A percentile compares a stretch with the other conserved stretches of the same genome.
phyloP scores from a whole-genome alignment of 2,113 vertebrate species.

The Bos indicus region DNA sequence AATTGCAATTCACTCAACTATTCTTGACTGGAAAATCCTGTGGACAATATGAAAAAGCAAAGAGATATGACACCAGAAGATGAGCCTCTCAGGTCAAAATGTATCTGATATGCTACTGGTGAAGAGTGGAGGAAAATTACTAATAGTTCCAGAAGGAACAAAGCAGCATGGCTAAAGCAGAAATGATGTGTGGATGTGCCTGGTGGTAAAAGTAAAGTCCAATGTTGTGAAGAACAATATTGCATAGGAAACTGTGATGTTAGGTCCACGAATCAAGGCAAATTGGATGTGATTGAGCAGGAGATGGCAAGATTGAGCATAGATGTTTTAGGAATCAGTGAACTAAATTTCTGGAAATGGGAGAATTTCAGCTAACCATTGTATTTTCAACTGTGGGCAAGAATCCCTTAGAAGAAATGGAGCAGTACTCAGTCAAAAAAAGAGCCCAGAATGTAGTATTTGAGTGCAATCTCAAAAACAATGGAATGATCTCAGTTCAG shows the following conservation, averaged over 20 bases:
- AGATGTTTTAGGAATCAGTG: neutral
- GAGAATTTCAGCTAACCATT: neutral
- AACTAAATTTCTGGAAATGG: neutral
- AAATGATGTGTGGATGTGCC: neutral
- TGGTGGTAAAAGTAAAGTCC: neutral
- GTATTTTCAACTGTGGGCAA: neutral
- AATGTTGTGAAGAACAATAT: neutral
- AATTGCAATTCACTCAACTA: neutral
- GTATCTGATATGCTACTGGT: neutral
- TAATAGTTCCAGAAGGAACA: neutral
- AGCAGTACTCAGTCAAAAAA: neutral
- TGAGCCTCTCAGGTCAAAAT: neutral
- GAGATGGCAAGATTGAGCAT: neutral
- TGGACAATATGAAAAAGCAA: neutral
- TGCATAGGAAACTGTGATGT: neutral
- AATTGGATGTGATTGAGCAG: fast-evolving
- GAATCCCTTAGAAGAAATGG: neutral
- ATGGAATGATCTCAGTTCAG: neutral
- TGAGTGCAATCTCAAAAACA: neutral
- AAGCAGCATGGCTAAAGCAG: neutral
- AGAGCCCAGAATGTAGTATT: neutral
- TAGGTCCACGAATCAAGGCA: neutral
- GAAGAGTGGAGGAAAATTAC: neutral
- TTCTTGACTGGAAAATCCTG: neutral
- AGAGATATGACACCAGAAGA: neutral